Percentiles rank a stretch among this genome's conserved stretches.
phyloP scores from a whole-genome alignment of 1,140 invertebrate species.

The Drosophila oshimai region DNA sequence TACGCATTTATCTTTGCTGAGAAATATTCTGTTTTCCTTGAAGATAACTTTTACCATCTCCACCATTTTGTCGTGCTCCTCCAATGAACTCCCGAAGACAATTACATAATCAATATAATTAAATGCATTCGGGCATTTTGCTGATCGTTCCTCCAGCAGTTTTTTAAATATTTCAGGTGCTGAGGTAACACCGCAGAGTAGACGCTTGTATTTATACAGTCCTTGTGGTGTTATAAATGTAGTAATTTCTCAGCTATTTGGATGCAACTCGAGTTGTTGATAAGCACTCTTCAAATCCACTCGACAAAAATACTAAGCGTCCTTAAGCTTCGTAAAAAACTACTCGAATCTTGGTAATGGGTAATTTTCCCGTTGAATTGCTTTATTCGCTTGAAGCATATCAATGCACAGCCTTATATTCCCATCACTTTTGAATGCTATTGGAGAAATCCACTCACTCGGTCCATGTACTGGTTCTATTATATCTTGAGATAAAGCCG shows the following conservation, averaged over 20 bases:
- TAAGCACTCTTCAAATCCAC: constrained; percentile 3
- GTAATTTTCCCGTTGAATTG: neutral
- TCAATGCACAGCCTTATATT: constrained; percentile 18
- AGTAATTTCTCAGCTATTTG: constrained; percentile 6
- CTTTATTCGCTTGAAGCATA: constrained; percentile 15
- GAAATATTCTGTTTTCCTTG: neutral
- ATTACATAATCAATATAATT: constrained; percentile 16
- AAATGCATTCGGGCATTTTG: neutral
- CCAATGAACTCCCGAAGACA: constrained; percentile 1
- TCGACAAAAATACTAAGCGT: neutral
- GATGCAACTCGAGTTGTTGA: constrained; percentile 3
- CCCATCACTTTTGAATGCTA: constrained; percentile 16
- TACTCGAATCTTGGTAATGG: neutral
- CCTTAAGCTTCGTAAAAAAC: constrained; percentile 1
- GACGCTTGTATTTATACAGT: constrained; percentile 8
- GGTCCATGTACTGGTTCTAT: neutral
- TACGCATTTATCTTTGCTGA: neutral
- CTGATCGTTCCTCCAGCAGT: neutral
- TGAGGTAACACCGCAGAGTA: constrained; percentile 8
- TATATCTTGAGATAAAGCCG: neutral
- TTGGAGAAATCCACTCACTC: neutral
- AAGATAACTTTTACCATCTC: neutral
- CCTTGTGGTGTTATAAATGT: constrained; percentile 3
- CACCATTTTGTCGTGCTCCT: neutral
- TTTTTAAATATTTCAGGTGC: constrained; percentile 13